Evolutionary conservation across 2,797 vertebrate species (phyloP), one percentile per base, ranked within the genome.

Genomic region (Setipinna tenuifilis): DNA sequence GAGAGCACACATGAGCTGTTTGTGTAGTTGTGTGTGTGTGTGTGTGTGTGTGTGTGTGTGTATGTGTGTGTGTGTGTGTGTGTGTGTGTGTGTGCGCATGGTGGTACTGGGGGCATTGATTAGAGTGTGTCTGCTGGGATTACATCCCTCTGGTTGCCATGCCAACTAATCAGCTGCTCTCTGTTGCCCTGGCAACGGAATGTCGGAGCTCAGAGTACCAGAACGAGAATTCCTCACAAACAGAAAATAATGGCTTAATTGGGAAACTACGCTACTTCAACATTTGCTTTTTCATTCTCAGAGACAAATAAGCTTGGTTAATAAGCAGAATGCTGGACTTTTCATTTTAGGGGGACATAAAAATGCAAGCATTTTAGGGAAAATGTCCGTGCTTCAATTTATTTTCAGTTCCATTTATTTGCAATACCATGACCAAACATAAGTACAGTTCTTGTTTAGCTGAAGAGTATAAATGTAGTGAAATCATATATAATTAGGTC

Each of bases 131-230:
- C 96, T 97, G 95, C 96, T 95, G 95, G 96, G 96, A 97, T 97
- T 97, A 97, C 96, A 97, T 96, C 96, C 96, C 96, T 96, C 95
- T 95, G 95, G 96, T 97, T 97, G 95, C 96, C 94, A 97, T 97
- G 96, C 95, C 96, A 97, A 97, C 96, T 96, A 96, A 94, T 96
- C 96, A 96, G 96, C 96, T 97, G 96, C 96, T 96, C 96, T 96
- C 94, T 93, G 95, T 97, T 97, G 95, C 96, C 95, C 95, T 94
- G 95, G 96, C 95, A 97, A 97, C 96, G 96, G 96, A 97, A 97
- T 97, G 96, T 97, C 96, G 96, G 96, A 96, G 95, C 96, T 97
- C 96, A 96, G 93, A 95, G 95, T 94, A 95, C 94, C 92, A 95
- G 93, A 96, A 95, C 94, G 95, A 94, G 94, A 96, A 96, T 96